Base-by-base conservation (phyloP, 2,888 invertebrate genomes). In the Eupithecia pulchellata region DNA sequence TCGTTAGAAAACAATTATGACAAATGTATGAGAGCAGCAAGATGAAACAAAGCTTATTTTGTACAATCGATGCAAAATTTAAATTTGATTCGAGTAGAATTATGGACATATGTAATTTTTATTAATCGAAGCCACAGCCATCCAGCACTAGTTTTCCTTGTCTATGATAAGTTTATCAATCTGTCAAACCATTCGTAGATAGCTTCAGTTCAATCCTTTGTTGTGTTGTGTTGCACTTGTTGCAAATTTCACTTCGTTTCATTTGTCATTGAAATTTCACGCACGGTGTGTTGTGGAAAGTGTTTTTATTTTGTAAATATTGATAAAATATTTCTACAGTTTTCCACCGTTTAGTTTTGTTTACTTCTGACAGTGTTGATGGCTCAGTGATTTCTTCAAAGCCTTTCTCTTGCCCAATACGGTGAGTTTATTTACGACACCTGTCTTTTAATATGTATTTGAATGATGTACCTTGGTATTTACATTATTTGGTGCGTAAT, bases 271-370 rank as follows among this genome's bases (percentile, higher is more conserved):
- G 68, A 82, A 67, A 79, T 77, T 84, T 82, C 84, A 89, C 86
- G 34, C 61, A 34, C 61, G 61, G 20, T 61, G 61, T 61, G 61
- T n/a, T 61, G 86, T 86, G 82, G 87, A 89, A 87, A 88, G 89
- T 89, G 86, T 81, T 87, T 88, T 83, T 69, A 62, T 91, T 91
- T 91, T 91, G 91, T 92, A 92, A 92, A 93, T 92, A 92, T 86
- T 90, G 87, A 79, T 82, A 81, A 85, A 81, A 83, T 81, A 82
- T 79, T 79, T 75, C 77, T 79, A 34, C 30, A 47, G 74, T 79
- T 83, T 77, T 78, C 75, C 75, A 73, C 68, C 62, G 72, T 75
- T 77, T 77, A 77, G 81, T 77, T 75, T 81, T 79, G 75, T 73
- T 52, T 25, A 52, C 52, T 52, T 52, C 52, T 52, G 20, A 52